Conservation (phyloP, 2,797 vertebrate genomes). For the Ctenochaetus hawaiiensis region DNA sequence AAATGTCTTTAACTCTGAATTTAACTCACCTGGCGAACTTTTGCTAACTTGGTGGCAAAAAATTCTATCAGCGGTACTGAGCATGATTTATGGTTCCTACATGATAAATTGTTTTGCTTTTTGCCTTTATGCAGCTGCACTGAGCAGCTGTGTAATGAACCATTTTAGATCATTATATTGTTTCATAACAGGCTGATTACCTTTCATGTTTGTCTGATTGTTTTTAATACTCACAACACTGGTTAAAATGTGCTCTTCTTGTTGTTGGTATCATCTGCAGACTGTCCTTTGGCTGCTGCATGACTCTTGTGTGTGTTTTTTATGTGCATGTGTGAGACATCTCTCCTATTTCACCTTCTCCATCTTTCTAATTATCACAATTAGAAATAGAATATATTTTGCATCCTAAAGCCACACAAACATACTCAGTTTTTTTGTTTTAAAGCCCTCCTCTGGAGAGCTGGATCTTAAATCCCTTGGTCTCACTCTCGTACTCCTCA, state of each 20-base stretch:
- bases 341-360: slow-evolving; percentile 40
- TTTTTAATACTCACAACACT: background rate
- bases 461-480: slow-evolving; percentile 19
- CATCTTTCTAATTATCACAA: slow-evolving; percentile 61
- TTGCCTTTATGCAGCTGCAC: background rate
- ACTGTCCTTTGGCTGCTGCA: slow-evolving; percentile 40
- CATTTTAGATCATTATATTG: slow-evolving; percentile 21
- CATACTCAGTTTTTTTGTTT: background rate
- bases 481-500: slow-evolving; percentile 25
- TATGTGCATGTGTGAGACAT: slow-evolving; percentile 36
- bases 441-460: slow-evolving; percentile 11
- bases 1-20: background rate
- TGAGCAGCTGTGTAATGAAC: slow-evolving; percentile 18
- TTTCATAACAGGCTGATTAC: slow-evolving; percentile 38
- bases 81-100: background rate
- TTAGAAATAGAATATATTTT: slow-evolving; percentile 48
- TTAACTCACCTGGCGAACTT: background rate
- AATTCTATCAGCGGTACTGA: background rate
- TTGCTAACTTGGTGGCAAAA: background rate
- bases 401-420: slow-evolving; percentile 12
- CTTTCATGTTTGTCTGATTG: slow-evolving; percentile 13
- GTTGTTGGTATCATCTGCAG: background rate
- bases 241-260: slow-evolving; percentile 2
- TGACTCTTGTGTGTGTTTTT: slow-evolving; percentile 51
- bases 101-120: background rate